Conservation (phyloP, 2,797 vertebrate species). For the Steatocranus sp. region DNA sequence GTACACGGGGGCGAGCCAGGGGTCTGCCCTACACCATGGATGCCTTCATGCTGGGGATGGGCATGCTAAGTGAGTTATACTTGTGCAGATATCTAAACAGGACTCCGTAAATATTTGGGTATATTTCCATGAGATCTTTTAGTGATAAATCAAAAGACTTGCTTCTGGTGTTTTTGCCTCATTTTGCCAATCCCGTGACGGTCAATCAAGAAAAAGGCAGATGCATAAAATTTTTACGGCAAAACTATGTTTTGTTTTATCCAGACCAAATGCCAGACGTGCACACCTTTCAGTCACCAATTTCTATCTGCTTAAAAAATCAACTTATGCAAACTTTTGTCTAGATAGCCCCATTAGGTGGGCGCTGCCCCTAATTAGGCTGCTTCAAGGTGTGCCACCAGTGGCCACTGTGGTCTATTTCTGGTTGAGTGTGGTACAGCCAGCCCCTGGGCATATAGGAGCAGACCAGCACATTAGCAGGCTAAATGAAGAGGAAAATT, state of each 20-base stretch:
- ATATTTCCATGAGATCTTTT: neutral
- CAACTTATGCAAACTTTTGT: slow-evolving; percentile 58
- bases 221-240: neutral
- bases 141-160: neutral
- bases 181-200: neutral
- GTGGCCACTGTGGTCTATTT: slow-evolving; percentile 73
- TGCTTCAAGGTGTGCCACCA: slow-evolving; percentile 77
- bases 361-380: slow-evolving; percentile 75
- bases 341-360: slow-evolving; percentile 74
- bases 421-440: slow-evolving; percentile 81
- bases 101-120: neutral
- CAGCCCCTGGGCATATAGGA: slow-evolving; percentile 76
- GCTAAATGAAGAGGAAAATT: slow-evolving; percentile 99
- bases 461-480: slow-evolving; percentile 89
- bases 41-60: slow-evolving; percentile 96
- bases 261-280: neutral
- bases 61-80: slow-evolving; percentile 91
- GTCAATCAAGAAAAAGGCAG: neutral
- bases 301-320: slow-evolving; percentile 27
- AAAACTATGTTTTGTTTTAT: neutral
- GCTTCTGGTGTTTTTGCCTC: neutral
- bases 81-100: neutral
- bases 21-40: slow-evolving; percentile 96
- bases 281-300: slow-evolving; percentile 24
- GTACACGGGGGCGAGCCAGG: slow-evolving; percentile 90